A percentile compares a stretch with the other conserved stretches of the same genome.
These are phyloP conservation scores for Malurus melanocephalus DNA, from an alignment of 2,113 vertebrate species.

Conservation along the genomic window DNA sequence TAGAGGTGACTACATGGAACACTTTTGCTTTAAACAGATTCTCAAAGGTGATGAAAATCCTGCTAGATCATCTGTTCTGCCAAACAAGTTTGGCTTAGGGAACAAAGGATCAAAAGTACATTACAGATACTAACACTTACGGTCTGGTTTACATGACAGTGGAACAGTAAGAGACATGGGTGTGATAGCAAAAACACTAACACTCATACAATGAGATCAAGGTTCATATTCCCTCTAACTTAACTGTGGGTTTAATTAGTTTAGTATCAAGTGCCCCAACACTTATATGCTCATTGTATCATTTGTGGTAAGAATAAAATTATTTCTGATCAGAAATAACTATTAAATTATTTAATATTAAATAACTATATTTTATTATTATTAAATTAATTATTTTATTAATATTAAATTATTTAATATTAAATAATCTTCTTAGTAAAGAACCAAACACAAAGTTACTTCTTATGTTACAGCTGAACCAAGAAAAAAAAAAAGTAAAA, in stretches of 20 bases:
- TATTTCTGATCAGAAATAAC: neutral
- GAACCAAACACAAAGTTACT: neutral
- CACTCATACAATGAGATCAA: neutral
- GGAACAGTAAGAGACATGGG: neutral
- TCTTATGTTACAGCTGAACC: neutral
- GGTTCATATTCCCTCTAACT: neutral
- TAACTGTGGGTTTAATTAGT: neutral
- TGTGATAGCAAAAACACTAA: neutral
- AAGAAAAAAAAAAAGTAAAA: neutral
- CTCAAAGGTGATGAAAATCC: neutral
- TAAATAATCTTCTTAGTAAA: neutral
- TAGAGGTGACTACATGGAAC: neutral
- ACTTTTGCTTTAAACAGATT: neutral
- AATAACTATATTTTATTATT: too few relatives aligned
- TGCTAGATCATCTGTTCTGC: neutral
- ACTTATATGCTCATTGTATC: neutral
- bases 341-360: too few relatives aligned
- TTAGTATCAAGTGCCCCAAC: neutral
- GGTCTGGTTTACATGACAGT: neutral
- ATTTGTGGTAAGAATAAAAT: neutral
- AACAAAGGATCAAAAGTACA: neutral
- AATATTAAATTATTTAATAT: too few relatives aligned
- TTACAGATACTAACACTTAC: neutral
- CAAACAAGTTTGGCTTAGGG: neutral
- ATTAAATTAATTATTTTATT: too few relatives aligned